These are phyloP conservation scores for Cinara cedri DNA, from an alignment of 2,888 invertebrate species.

Conservation along the genomic window DNA sequence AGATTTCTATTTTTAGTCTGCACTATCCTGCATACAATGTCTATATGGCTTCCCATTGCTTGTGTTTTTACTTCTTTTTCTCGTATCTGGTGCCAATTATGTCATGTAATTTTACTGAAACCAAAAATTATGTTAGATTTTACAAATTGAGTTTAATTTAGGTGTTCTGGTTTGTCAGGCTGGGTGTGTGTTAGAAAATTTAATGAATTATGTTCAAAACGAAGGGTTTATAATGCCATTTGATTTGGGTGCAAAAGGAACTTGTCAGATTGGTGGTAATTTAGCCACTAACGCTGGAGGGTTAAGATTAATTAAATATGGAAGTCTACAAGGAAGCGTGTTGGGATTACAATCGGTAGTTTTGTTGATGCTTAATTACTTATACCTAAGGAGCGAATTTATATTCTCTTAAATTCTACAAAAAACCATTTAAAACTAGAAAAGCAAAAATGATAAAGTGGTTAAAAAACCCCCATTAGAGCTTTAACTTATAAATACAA, in stretches of 20 bases:
- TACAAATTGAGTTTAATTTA: slow-evolving; percentile 62
- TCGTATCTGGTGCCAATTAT: no score
- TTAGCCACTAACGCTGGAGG: slow-evolving; percentile 97
- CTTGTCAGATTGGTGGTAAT: slow-evolving; percentile 95
- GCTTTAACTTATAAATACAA: no score
- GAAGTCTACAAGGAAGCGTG: slow-evolving; percentile 89
- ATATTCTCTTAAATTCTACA: no score
- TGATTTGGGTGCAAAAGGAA: slow-evolving; percentile 95
- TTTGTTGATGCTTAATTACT: background rate
- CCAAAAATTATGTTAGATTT: no score
- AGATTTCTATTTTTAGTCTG: no score
- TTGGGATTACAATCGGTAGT: slow-evolving; percentile 90
- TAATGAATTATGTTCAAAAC: slow-evolving; percentile 77
- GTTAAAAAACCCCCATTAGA: no score
- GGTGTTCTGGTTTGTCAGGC: slow-evolving; percentile 84
- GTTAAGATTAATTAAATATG: slow-evolving; percentile 89
- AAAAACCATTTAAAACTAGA: no score
- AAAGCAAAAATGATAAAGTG: no score
- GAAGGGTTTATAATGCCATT: slow-evolving; percentile 89
- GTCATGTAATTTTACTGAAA: no score
- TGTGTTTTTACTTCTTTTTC: no score
- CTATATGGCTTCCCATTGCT: no score
- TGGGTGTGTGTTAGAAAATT: slow-evolving; percentile 88
- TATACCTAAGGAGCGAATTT: background rate
- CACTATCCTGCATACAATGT: no score